These are phyloP conservation scores for Phalloptychus januarius DNA, from an alignment of 2,797 vertebrate genomes.

Conservation along the genomic window DNA sequence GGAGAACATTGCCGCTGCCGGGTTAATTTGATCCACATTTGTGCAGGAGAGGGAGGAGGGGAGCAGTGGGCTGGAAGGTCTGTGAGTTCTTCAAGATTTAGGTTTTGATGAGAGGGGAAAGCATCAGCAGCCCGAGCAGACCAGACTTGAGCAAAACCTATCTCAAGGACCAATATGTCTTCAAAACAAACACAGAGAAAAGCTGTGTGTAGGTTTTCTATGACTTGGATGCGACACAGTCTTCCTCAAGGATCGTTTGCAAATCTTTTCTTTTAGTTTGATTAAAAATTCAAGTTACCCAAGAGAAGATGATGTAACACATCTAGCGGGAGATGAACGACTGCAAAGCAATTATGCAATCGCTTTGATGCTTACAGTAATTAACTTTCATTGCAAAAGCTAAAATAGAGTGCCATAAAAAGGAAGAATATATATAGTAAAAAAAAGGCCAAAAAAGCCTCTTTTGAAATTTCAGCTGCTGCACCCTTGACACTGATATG, in stretches of 20 bases:
- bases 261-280: not conserved
- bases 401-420: conserved; percentile 12
- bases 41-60: conserved; percentile 14
- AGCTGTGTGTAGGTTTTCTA: not conserved
- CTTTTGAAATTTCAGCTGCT: conserved; percentile 41
- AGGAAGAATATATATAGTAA: conserved; percentile 4
- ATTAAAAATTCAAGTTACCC: conserved; percentile 28
- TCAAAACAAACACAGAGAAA: conserved; percentile 48
- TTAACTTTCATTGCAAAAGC: conserved; percentile 35
- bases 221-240: conserved; percentile 14
- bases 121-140: conserved; percentile 39
- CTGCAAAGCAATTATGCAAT: conserved; percentile 24
- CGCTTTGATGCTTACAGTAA: conserved; percentile 26
- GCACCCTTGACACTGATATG: conserved; percentile 67
- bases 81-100: conserved; percentile 51
- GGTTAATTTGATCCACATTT: conserved; percentile 81
- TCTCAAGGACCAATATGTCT: conserved; percentile 42
- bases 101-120: conserved; percentile 61
- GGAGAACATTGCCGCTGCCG: conserved; percentile 68
- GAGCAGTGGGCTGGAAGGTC: conserved; percentile 43
- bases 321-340: conserved; percentile 23
- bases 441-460: conserved; percentile 15
- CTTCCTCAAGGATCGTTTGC: conserved; percentile 3
- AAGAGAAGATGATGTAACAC: conserved; percentile 24
- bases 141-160: conserved; percentile 48